Conservation (phyloP, 2,888 invertebrate species). For the Dryocosmus kuriphilus region DNA sequence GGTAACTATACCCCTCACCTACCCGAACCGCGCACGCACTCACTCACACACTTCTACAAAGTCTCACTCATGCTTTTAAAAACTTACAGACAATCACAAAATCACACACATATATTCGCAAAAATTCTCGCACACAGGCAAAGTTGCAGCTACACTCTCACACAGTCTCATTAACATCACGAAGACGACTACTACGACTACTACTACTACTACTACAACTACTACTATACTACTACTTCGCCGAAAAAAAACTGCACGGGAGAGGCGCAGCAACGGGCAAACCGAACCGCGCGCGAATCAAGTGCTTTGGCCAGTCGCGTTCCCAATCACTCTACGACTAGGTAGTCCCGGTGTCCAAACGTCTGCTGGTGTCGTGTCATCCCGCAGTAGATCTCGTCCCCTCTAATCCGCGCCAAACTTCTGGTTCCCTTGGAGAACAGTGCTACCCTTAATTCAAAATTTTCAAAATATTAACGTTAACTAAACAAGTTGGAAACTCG, state of each 20-base stretch:
- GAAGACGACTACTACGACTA: constrained; percentile 54
- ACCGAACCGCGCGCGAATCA: constrained; percentile 77
- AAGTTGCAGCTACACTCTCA: constrained; percentile 26
- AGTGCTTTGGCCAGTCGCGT: constrained; percentile 78
- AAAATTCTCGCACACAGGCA: constrained; percentile 54
- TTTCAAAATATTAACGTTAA: background rate
- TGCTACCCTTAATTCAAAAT: constrained; percentile 1
- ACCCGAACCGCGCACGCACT: constrained; percentile 69
- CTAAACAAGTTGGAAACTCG: background rate
- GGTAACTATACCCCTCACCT: constrained; percentile 78
- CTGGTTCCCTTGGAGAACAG: background rate
- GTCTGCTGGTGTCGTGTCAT: constrained; percentile 57
- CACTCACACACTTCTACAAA: constrained; percentile 48
- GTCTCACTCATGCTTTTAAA: constrained; percentile 43
- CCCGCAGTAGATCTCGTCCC: constrained; percentile 43
- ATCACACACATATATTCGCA: constrained; percentile 52
- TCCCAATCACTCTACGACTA: constrained; percentile 78
- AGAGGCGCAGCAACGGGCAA: constrained; percentile 76
- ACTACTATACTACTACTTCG: constrained; percentile 55
- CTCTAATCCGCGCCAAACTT: constrained; percentile 41
- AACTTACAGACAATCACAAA: constrained; percentile 40
- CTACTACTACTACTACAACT: constrained; percentile 48
- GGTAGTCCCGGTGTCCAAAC: constrained; percentile 77
- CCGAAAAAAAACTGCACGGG: constrained; percentile 77
- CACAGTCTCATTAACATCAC: constrained; percentile 62